Conservation (phyloP, 2,113 vertebrate genomes). For the Chlorodrepanis virens region DNA sequence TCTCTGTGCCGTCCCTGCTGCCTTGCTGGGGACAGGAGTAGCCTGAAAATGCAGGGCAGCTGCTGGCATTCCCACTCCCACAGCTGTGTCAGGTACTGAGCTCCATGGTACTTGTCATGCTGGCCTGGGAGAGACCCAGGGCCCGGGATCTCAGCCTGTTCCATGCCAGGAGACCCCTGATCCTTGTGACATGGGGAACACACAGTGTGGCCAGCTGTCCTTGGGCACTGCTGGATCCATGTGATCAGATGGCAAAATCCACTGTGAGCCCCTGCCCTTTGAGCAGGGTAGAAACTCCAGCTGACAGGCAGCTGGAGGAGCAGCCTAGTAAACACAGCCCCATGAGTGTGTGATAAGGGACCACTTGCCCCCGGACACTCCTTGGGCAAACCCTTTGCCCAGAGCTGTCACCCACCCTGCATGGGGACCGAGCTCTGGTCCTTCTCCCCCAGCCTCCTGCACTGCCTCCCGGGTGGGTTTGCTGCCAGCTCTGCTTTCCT, state of each 20-base stretch:
- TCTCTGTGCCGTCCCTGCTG: not conserved
- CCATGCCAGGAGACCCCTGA: not conserved
- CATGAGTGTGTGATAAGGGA: not conserved
- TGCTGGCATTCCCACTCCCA: not conserved
- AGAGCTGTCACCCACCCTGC: not conserved
- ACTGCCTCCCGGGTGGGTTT: fast-evolving
- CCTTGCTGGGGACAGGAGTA: not conserved
- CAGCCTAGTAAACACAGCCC: not conserved
- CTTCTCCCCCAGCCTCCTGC: not conserved
- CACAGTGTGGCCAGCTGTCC: fast-evolving
- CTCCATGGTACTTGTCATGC: fast-evolving
- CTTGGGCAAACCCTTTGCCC: not conserved
- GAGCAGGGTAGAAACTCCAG: not conserved
- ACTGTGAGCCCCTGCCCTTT: not conserved
- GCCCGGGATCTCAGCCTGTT: not conserved
- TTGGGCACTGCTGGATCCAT: not conserved
- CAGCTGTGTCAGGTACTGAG: not conserved
- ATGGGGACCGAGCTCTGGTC: fast-evolving
- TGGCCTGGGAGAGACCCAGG: not conserved
- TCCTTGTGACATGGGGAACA: fast-evolving
- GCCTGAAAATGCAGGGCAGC: not conserved
- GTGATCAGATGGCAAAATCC: not conserved
- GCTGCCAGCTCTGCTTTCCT: not conserved
- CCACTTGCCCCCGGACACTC: fast-evolving
- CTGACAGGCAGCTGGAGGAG: not conserved